These are phyloP conservation scores for Triplophysa dalaica DNA, from an alignment of 2,113 vertebrate species.

Conservation along the genomic window DNA sequence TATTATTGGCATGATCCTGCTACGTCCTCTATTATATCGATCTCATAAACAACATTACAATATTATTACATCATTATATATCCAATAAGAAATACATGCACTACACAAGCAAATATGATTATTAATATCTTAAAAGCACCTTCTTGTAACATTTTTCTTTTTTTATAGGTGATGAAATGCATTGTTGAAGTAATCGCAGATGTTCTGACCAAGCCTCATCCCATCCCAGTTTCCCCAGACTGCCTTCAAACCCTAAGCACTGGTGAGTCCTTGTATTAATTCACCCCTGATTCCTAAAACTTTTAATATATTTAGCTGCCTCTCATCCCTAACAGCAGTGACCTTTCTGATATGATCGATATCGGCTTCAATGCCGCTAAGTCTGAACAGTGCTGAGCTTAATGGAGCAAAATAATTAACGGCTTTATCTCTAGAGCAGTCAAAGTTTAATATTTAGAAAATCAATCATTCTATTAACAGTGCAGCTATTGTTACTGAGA, in stretches of 20 bases:
- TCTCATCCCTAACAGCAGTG: neutral
- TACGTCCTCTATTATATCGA: neutral
- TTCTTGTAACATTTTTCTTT: too few species aligned
- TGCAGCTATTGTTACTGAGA: constrained; percentile 50
- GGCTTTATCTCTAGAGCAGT: constrained; percentile 50
- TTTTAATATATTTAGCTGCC: neutral
- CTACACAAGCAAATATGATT: too few species aligned
- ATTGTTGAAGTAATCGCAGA: constrained; percentile 91
- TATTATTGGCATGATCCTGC: neutral
- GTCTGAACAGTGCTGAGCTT: constrained; percentile 29
- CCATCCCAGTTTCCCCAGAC: constrained; percentile 81
- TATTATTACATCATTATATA: neutral
- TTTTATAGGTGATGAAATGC: constrained; percentile 89
- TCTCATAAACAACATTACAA: neutral
- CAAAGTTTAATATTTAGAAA: constrained; percentile 49
- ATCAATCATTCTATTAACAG: constrained; percentile 62
- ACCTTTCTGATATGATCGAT: constrained; percentile 32
- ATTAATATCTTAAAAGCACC: too few species aligned
- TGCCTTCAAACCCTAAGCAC: constrained; percentile 84
- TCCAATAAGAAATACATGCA: too few species aligned
- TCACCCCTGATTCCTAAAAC: neutral
- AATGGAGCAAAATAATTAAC: constrained; percentile 54
- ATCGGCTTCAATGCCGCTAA: constrained; percentile 35
- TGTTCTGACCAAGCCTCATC: constrained; percentile 83
- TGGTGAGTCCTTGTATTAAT: constrained; percentile 73